Conservation (phyloP, 2,888 invertebrate genomes). For the Monoplex corrugatus region DNA sequence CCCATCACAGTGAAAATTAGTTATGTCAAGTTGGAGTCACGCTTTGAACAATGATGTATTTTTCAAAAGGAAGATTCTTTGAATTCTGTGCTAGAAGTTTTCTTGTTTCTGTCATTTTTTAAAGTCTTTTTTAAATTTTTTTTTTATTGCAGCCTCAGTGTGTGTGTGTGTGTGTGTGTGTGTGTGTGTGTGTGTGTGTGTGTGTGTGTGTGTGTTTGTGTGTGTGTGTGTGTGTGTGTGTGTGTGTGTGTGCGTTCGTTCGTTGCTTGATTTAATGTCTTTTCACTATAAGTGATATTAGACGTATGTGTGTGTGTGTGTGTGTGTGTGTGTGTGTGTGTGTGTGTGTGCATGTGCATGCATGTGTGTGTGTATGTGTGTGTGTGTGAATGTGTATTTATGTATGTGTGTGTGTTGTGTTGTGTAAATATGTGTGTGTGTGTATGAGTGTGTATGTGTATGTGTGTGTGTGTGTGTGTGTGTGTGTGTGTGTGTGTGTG, state of each 20-base stretch:
- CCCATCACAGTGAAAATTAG: too few species aligned
- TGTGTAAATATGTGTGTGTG: neutral
- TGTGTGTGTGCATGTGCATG: neutral
- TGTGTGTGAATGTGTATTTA: neutral
- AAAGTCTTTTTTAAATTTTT: too few species aligned
- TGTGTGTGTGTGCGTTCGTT: too few species aligned
- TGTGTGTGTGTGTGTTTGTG: conserved; percentile 27
- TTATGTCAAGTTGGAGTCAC: too few species aligned
- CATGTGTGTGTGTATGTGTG: neutral
- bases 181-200: conserved; percentile 10
- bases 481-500: neutral
- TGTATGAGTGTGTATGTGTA: neutral
- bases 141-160: too few species aligned
- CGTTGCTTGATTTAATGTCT: too few species aligned
- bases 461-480: neutral
- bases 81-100: too few species aligned
- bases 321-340: conserved; percentile 31
- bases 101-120: too few species aligned
- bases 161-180: neutral
- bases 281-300: too few species aligned
- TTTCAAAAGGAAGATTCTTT: too few species aligned
- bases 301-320: conserved; percentile 1
- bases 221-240: neutral
- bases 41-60: too few species aligned
- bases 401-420: neutral